Conservation (phyloP, 2,797 vertebrate species). For the Paratrypauchen microcephalus region DNA sequence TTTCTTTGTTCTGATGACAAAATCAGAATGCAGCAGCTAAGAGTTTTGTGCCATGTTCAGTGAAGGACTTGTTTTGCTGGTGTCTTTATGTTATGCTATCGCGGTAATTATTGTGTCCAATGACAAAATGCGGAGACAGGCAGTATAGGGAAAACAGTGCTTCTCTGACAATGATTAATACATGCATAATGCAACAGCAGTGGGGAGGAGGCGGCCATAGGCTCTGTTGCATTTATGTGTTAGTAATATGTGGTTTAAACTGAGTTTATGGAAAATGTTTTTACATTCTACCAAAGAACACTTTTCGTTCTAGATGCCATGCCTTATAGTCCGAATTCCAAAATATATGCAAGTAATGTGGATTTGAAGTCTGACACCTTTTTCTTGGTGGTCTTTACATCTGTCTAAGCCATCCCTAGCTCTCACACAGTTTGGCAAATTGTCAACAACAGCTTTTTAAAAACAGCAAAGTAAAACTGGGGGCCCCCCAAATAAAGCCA, state of each 20-base stretch:
- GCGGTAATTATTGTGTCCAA: conserved; percentile 1
- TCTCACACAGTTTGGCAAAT: no score
- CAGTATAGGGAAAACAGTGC: not conserved
- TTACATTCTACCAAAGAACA: no score
- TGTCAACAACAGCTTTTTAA: no score
- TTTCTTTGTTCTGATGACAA: not conserved
- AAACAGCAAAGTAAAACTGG: no score
- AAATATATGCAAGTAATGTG: no score
- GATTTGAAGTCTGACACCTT: no score
- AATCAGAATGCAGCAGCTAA: not conserved
- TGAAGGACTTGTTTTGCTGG: conserved; percentile 5
- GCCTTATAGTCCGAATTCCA: not conserved
- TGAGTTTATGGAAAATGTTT: not conserved
- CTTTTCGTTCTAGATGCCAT: no score
- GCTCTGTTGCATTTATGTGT: not conserved
- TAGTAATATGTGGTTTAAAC: not conserved
- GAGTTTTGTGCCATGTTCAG: not conserved
- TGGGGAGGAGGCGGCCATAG: not conserved
- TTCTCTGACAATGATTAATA: conserved; percentile 5
- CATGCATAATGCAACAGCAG: conserved; percentile 5
- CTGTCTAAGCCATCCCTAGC: no score
- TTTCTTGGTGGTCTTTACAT: no score
- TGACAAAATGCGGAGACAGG: not conserved
- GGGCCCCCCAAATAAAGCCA: no score
- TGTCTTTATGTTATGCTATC: not conserved